Base-by-base conservation (phyloP, 2,888 invertebrate genomes). In the Ischnus inquisitorius region DNA sequence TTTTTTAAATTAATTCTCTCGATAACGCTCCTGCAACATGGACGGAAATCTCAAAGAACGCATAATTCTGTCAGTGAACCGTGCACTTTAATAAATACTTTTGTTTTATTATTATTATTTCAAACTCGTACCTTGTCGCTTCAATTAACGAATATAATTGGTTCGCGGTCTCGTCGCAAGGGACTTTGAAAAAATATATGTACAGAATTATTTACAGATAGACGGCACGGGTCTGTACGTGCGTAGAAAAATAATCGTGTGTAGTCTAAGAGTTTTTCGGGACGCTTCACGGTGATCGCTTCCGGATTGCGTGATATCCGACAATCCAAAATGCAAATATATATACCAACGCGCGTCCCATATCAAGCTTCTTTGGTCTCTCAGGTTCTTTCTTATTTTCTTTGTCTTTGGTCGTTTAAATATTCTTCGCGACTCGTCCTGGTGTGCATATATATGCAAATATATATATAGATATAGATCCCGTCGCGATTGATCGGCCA, bases 141-240 rank as follows among this genome's bases (percentile, higher is more conserved):
- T 14, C 51, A 28, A 51, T 46, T 69, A 68, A 57, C 8, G 79
- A 82, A 84, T 82, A 80, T 46, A 19, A 57, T 74, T 74, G 67
- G 76, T 85, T 72, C 82, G 72, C 22, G n/a, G 51, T 78, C 6
- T 69, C 72, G 48, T 72, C 64, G 48, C 46, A 71, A 78, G 51
- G 69, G 51, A 79, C 54, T 69, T 83, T 68, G 75, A 74, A 75
- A 82, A 71, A 60, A 79, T 79, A 71, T 88, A 88, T 90, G 88
- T 90, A 91, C 88, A 90, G 87, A 90, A 85, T 88, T 91, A 91
- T 91, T 88, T 91, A 91, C 91, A 91, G 85, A 87, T 86, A 87
- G 71, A 85, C 85, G 85, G 43, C 83, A 68, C 69, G 71, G 74
- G 67, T 46, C 76, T n/a, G 10, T 75, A 82, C 80, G 85, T 80